Evolutionary conservation across 1,140 invertebrate species (phyloP).

Genomic region (Dreissena rostriformis): DNA sequence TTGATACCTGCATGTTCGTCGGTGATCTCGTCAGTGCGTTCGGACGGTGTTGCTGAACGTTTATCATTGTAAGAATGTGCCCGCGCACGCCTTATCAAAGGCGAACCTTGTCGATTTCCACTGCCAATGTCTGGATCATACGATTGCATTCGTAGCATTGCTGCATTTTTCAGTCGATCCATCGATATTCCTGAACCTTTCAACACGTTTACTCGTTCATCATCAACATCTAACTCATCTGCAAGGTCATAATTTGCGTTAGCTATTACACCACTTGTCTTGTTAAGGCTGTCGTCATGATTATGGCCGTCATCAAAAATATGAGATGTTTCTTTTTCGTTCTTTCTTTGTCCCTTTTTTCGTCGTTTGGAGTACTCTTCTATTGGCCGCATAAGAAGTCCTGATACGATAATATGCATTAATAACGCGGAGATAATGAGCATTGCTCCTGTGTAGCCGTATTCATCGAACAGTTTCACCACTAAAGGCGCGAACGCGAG

Average conservation of each 20-base stretch:
- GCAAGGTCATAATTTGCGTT: no score
- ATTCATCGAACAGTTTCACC: constrained; percentile 45
- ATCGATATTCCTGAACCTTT: no score
- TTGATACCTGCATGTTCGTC: no score
- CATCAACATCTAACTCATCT: no score
- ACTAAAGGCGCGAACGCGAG: constrained; percentile 29
- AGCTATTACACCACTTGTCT: no score
- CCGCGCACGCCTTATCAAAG: background rate
- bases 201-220: no score
- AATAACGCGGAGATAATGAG: constrained; percentile 34
- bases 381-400: constrained; percentile 26
- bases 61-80: background rate
- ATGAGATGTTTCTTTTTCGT: no score
- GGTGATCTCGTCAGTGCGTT: background rate
- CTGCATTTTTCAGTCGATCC: no score
- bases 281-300: no score
- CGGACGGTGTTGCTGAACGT: constrained; percentile 4
- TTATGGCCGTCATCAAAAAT: no score
- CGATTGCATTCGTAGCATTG: constrained; percentile 10
- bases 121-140: background rate
- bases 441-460: constrained; percentile 39
- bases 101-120: background rate
- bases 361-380: constrained; percentile 22
- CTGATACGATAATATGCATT: constrained; percentile 19
- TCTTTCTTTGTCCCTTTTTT: no score